These are phyloP conservation scores for Papilio protenor DNA, from an alignment of 2,888 invertebrate genomes.

Conservation along the genomic window DNA sequence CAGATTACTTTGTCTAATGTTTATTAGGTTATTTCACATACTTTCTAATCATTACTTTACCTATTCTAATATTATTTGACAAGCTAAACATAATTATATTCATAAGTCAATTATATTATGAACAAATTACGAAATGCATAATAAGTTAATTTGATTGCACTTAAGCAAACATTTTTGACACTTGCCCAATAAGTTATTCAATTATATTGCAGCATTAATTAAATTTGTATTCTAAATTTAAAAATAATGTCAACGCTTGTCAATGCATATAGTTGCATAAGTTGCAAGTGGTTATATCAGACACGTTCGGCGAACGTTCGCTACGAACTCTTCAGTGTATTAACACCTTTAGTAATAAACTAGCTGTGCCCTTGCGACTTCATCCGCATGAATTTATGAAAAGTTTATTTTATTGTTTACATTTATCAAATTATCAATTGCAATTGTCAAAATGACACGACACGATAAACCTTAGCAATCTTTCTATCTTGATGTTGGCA, in stretches of 20 bases:
- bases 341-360: constrained; percentile 20
- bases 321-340: background rate
- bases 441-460: too few species aligned
- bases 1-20: background rate
- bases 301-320: constrained; percentile 18
- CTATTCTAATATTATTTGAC: background rate
- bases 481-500: too few species aligned
- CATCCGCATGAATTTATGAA: too few species aligned
- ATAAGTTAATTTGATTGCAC: background rate
- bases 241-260: background rate
- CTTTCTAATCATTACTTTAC: background rate
- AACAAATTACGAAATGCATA: background rate
- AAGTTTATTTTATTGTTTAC: too few species aligned
- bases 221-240: constrained; percentile 18
- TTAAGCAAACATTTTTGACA: background rate
- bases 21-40: background rate
- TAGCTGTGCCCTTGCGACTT: too few species aligned
- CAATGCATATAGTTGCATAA: constrained; percentile 23
- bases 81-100: background rate
- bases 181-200: background rate
- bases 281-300: background rate
- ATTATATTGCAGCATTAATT: background rate
- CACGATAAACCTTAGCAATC: too few species aligned
- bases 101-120: background rate
- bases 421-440: too few species aligned